Percentiles rank a stretch among this genome's conserved stretches.
Evolutionary conservation across 1,140 invertebrate species (phyloP).

Genomic region (Ridgeia piscesae): DNA sequence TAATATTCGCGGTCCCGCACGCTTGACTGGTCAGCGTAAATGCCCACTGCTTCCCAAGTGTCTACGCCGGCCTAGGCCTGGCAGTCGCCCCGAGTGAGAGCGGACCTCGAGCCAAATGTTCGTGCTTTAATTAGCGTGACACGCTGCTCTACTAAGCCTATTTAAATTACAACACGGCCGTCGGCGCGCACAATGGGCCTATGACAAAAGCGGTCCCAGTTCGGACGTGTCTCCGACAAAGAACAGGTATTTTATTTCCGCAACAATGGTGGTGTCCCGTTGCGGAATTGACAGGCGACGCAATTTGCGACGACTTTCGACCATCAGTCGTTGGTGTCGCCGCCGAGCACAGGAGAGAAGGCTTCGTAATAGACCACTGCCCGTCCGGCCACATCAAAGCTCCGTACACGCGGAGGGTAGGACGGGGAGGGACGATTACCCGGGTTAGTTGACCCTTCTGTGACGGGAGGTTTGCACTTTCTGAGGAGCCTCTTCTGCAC

Average conservation of each 20-base stretch:
- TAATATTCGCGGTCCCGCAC: not conserved
- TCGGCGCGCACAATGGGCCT: not conserved
- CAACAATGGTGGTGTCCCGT: not conserved
- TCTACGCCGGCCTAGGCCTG: not conserved
- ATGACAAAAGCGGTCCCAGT: not conserved
- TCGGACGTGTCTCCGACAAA: not conserved
- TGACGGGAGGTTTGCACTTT: too few relatives aligned
- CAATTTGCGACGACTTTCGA: not conserved
- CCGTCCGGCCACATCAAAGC: not conserved
- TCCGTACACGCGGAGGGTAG: not conserved
- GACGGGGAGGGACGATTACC: too few relatives aligned
- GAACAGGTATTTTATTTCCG: not conserved
- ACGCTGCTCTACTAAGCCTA: conserved; percentile 3
- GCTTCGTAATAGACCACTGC: not conserved
- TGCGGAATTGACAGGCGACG: not conserved
- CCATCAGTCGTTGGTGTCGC: not conserved
- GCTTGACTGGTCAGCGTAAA: not conserved
- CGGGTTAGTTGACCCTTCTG: too few relatives aligned
- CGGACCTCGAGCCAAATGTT: not conserved
- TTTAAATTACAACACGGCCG: not conserved
- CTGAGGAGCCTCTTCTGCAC: too few relatives aligned
- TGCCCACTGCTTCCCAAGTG: not conserved
- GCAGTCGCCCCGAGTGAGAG: not conserved
- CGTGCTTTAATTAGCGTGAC: not conserved
- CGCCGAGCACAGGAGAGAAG: not conserved